A percentile compares a stretch with the other conserved stretches of the same genome.
Conservation (phyloP, 2,888 invertebrate genomes). For the Emesis russula region DNA sequence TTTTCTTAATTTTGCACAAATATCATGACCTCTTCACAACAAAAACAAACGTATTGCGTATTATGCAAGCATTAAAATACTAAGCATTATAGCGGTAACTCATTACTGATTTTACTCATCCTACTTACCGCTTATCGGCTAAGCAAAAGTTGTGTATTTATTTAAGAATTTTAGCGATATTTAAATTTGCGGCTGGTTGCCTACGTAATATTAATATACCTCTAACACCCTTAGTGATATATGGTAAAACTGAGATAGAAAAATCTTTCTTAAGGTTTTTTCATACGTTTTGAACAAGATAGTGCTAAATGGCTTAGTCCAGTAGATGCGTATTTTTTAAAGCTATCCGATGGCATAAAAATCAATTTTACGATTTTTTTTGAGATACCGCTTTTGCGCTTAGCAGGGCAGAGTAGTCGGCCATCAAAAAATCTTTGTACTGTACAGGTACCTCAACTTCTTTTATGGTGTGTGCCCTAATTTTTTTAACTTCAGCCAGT, state of each 20-base stretch:
- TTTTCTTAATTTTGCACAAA: constrained; percentile 41
- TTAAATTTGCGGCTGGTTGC: constrained; percentile 37
- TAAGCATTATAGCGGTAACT: constrained; percentile 41
- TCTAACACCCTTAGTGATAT: constrained; percentile 43
- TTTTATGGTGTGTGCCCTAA: too few relatives aligned
- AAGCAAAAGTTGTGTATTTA: constrained; percentile 39
- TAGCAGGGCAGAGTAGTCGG: background rate
- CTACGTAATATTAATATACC: constrained; percentile 38
- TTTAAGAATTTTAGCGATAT: constrained; percentile 38
- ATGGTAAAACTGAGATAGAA: constrained; percentile 44
- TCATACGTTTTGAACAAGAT: constrained; percentile 44
- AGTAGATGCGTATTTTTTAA: constrained; percentile 36
- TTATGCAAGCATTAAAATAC: constrained; percentile 42
- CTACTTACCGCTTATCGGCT: constrained; percentile 41
- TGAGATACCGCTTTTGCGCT: constrained; percentile 19
- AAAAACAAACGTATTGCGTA: constrained; percentile 49
- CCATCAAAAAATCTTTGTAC: too few relatives aligned
- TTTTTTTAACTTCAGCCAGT: too few relatives aligned
- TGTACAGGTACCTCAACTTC: too few relatives aligned
- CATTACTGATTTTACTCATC: constrained; percentile 35
- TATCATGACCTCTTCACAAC: constrained; percentile 42
- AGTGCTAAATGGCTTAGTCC: constrained; percentile 43
- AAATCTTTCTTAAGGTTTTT: constrained; percentile 45
- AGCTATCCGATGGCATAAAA: constrained; percentile 27
- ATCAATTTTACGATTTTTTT: constrained; percentile 37